Conservation (phyloP, 2,113 vertebrate genomes). For the Actinemys pallida region DNA sequence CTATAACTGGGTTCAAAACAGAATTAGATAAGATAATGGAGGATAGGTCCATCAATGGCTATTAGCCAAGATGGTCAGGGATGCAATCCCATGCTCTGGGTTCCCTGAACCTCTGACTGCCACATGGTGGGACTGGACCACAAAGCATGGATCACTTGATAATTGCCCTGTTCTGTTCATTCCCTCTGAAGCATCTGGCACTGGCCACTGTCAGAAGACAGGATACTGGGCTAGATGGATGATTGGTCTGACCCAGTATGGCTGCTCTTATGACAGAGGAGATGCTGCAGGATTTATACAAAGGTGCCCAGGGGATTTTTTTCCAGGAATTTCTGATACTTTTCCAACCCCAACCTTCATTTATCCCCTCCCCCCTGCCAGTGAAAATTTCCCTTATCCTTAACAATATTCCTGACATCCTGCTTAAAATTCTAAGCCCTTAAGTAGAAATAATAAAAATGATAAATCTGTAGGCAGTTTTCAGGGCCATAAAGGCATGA, state of each 20-base stretch:
- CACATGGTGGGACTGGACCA: not conserved
- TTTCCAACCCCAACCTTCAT: not conserved
- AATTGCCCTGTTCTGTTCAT: not conserved
- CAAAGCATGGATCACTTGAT: not conserved
- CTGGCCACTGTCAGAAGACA: not conserved
- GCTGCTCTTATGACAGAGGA: not conserved
- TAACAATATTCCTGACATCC: slow-evolving; percentile 43
- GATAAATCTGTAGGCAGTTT: slow-evolving; percentile 48
- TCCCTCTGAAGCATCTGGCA: not conserved
- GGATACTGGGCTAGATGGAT: not conserved
- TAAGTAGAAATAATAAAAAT: slow-evolving; percentile 60
- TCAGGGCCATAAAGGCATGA: slow-evolving; percentile 61
- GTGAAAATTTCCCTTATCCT: not conserved
- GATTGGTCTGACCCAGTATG: not conserved
- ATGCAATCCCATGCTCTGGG: not conserved
- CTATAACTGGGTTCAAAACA: not conserved
- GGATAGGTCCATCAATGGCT: not conserved
- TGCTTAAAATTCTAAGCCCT: slow-evolving; percentile 38
- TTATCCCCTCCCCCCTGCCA: not conserved
- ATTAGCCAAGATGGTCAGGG: not conserved
- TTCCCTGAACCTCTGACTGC: not conserved
- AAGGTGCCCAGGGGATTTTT: not conserved
- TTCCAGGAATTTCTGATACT: not conserved
- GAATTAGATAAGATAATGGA: too few species aligned
- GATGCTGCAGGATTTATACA: not conserved